These are phyloP conservation scores for Epicauta chinensis DNA, from an alignment of 1,140 invertebrate genomes.

Conservation along the genomic window DNA sequence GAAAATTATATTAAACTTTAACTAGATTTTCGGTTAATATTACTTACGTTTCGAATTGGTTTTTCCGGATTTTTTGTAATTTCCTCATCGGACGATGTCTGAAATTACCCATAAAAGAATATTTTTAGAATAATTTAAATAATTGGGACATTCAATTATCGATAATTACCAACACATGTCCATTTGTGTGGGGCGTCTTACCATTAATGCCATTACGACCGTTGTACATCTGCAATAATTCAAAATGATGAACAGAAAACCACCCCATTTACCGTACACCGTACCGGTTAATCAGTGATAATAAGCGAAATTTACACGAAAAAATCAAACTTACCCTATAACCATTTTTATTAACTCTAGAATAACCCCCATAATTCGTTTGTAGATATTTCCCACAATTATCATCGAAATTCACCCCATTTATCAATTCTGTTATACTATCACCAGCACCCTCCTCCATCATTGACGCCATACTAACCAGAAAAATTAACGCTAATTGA, in stretches of 20 bases:
- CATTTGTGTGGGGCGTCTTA: slow-evolving; percentile 6
- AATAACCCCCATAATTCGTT: slow-evolving; percentile 9
- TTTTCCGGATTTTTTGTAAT: slow-evolving; percentile 6
- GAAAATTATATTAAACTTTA: slow-evolving; percentile 10
- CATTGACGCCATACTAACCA: slow-evolving; percentile 19
- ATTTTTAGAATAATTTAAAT: not conserved
- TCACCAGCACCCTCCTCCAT: slow-evolving; percentile 25
- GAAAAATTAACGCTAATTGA: not conserved
- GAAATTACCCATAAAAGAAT: not conserved
- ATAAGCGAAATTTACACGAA: no score
- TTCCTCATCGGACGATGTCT: slow-evolving; percentile 19
- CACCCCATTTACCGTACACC: no score
- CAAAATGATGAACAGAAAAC: no score
- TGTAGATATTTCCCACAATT: slow-evolving; percentile 2
- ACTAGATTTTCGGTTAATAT: slow-evolving; percentile 4
- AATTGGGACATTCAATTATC: slow-evolving; percentile 3
- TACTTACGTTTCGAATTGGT: slow-evolving; percentile 14
- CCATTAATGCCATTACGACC: slow-evolving; percentile 3
- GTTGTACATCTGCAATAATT: slow-evolving; percentile 7
- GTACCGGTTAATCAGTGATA: no score
- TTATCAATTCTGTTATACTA: slow-evolving; percentile 23
- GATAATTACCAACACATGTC: slow-evolving; percentile 17
- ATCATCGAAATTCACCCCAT: slow-evolving; percentile 22
- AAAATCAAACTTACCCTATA: slow-evolving; percentile 11
- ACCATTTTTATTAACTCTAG: slow-evolving; percentile 5